A percentile compares a stretch with the other conserved stretches of the same genome.
These are phyloP conservation scores for Pangasius mekongensis DNA, from an alignment of 2,797 vertebrate species.

Conservation along the genomic window DNA sequence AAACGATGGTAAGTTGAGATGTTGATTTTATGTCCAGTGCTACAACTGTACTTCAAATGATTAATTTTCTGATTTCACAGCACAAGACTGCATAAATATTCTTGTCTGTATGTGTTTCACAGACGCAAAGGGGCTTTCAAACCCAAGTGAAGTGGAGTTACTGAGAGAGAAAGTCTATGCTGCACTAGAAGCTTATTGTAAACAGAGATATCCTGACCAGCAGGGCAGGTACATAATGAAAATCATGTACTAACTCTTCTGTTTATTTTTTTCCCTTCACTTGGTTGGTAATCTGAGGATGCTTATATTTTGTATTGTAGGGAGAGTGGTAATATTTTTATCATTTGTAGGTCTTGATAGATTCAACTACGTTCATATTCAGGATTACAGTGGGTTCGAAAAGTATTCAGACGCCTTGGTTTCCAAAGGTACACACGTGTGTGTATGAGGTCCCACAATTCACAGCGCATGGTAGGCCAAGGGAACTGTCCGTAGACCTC, in stretches of 20 bases:
- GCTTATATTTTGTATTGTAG: neutral
- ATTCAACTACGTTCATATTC: neutral
- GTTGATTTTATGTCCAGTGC: too few species aligned
- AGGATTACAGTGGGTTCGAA: neutral
- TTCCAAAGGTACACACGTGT: neutral
- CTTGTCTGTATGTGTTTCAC: neutral
- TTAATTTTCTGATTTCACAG: neutral
- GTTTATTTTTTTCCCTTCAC: too few species aligned
- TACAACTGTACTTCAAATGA: neutral
- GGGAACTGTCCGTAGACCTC: neutral
- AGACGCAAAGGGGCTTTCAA: constrained; percentile 94
- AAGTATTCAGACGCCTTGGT: neutral
- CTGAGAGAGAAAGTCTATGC: constrained; percentile 91
- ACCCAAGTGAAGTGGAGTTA: constrained; percentile 88
- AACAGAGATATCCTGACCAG: constrained; percentile 93
- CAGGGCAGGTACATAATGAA: constrained; percentile 83
- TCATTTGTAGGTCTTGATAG: neutral
- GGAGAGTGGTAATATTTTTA: neutral
- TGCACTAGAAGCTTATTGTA: constrained; percentile 92
- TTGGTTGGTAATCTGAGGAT: neutral
- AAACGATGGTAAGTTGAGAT: too few species aligned
- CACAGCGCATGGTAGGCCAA: neutral
- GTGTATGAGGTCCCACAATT: neutral
- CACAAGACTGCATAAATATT: neutral
- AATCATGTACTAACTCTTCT: neutral